Conservation (phyloP, 2,113 vertebrate genomes). For the Calyptommatus sinebrachiatus region DNA sequence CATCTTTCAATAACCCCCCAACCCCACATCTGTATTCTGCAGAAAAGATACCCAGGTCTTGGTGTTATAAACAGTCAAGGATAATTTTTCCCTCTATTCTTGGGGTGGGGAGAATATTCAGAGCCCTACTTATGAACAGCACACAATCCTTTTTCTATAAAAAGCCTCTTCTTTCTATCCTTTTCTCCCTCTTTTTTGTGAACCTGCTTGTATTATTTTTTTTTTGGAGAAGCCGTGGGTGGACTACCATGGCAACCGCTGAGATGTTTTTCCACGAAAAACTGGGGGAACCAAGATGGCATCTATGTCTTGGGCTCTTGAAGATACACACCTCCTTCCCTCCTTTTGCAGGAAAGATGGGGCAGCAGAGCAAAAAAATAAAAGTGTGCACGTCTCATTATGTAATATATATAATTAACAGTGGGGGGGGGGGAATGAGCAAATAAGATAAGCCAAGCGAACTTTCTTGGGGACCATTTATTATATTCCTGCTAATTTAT, state of each 20-base stretch:
- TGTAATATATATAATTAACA: too few relatives aligned
- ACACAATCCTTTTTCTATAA: conserved; percentile 4
- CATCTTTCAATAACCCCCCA: background rate
- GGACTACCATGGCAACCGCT: conserved; percentile 68
- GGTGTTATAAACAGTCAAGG: background rate
- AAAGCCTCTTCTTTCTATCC: background rate
- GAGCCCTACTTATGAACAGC: background rate
- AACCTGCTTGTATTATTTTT: conserved; percentile 41
- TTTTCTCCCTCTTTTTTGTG: background rate
- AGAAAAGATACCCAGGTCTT: background rate
- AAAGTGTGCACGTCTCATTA: background rate
- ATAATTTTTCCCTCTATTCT: background rate
- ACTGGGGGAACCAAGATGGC: conserved; percentile 58
- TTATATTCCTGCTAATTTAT: too few relatives aligned
- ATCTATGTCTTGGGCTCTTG: conserved; percentile 52
- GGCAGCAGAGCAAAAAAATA: too few relatives aligned
- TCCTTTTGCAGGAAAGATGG: background rate
- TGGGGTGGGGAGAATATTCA: too few relatives aligned
- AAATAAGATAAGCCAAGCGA: too few relatives aligned
- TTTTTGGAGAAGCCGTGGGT: conserved; percentile 66
- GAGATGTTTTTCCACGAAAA: conserved; percentile 63
- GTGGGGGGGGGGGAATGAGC: too few relatives aligned
- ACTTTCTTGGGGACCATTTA: too few relatives aligned
- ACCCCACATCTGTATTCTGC: background rate
- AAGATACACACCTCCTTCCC: background rate